Evolutionary conservation across 2,888 invertebrate genomes (phyloP).

Genomic region (Drosophila borealis): DNA sequence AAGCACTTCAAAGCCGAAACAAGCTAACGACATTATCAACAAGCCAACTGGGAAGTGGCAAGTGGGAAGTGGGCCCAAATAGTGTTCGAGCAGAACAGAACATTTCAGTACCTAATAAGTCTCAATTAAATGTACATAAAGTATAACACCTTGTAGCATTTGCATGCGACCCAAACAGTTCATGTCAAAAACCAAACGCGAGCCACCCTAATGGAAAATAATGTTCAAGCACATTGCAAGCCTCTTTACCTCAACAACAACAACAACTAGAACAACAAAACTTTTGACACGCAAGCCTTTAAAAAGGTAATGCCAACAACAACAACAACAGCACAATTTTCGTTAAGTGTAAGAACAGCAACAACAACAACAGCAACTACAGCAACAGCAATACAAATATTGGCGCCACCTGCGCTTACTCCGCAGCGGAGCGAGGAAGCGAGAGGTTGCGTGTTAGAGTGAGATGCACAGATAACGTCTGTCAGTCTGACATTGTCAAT

Average conservation of each 20-base stretch:
- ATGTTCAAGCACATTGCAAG: slow-evolving; percentile 35
- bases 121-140: slow-evolving; percentile 79
- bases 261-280: slow-evolving; percentile 28
- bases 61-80: slow-evolving; percentile 24
- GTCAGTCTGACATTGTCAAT: slow-evolving; percentile 64
- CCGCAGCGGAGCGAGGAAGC: background rate
- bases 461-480: slow-evolving; percentile 24
- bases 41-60: slow-evolving; percentile 19
- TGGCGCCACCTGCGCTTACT: slow-evolving; percentile 54
- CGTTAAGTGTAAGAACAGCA: slow-evolving; percentile 51
- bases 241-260: slow-evolving; percentile 30
- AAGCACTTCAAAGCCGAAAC: slow-evolving; percentile 19
- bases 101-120: slow-evolving; percentile 72
- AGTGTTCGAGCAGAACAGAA: slow-evolving; percentile 31
- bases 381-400: slow-evolving; percentile 44
- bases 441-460: background rate
- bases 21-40: slow-evolving; percentile 47
- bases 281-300: slow-evolving; percentile 68
- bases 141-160: slow-evolving; percentile 74
- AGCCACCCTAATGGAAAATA: slow-evolving; percentile 43
- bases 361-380: slow-evolving; percentile 34
- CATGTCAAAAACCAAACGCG: background rate
- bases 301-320: slow-evolving; percentile 41
- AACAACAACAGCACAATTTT: slow-evolving; percentile 39
- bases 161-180: slow-evolving; percentile 55